Evolutionary conservation across 2,797 vertebrate species (phyloP), one percentile per base, ranked within the genome.

Genomic region (Discoglossus pictus): DNA sequence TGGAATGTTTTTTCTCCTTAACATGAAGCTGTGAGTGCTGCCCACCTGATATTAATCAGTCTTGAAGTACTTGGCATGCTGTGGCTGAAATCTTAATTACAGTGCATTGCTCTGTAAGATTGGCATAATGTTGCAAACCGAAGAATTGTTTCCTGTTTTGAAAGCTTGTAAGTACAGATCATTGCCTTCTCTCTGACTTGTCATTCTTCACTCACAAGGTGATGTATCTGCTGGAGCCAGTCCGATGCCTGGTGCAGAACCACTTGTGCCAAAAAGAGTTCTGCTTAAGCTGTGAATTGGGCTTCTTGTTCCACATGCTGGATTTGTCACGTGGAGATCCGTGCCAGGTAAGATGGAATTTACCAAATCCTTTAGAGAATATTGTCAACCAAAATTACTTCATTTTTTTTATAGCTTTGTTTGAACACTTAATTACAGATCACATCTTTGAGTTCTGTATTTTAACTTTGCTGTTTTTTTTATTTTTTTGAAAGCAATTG

Each of bases 261-360:
- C 97, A 99, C 78, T 83, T 99, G 59, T 99, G 97, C 79, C 96
- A 98, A 82, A 99, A 99, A 80, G 97, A 99, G 76, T 99, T 99
- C 82, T 99, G 97, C 77, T 83, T 99, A 84, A 96, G 94, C 52
- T 99, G 97, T 13, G 97, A 99, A 78, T 87, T 99, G 3, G 97
- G 97, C 2, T 94, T 99, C 76, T 93, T 99, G 38, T 99, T 99
- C 82, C 96, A 97, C 74, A 99, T 99, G 97, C 74, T 99, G 81
- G 97, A 99, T 78, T 83, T 98, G 79, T 99, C 97, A 6, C 83
- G 95, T 73, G 97, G 97, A 64, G 95, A 98, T 75, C 97, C 97
- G 6, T 99, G 97, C 81, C 97, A 99, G 93, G 97, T 98, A 72
- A 0, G 53, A 43, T 31, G 27, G 8, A n/a, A n/a, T n/a, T n/a